Conservation (phyloP, 1,140 invertebrate species). For the Papilio polyxenes region DNA sequence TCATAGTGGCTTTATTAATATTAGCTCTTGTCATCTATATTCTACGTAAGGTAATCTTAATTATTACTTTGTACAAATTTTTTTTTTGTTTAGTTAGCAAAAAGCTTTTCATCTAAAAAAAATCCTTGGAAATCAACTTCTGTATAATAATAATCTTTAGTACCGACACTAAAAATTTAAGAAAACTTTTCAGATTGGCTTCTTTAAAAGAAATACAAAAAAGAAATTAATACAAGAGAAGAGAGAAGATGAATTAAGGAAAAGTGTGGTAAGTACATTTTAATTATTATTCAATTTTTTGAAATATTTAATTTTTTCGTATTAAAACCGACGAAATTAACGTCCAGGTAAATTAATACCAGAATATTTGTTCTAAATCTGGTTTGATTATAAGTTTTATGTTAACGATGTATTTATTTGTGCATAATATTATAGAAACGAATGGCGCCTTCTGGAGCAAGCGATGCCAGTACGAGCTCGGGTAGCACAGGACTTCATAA, state of each 20-base stretch:
- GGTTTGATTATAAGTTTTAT: neutral
- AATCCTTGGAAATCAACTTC: too few relatives aligned
- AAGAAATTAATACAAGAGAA: constrained; percentile 42
- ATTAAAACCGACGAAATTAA: too few relatives aligned
- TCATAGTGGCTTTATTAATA: constrained; percentile 40
- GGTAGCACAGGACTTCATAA: neutral
- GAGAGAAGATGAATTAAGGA: constrained; percentile 38
- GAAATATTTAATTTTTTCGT: too few relatives aligned
- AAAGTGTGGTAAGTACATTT: constrained; percentile 26
- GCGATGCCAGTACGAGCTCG: neutral
- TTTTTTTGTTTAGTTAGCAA: neutral
- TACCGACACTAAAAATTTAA: too few relatives aligned
- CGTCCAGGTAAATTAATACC: too few relatives aligned
- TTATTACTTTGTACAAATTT: neutral
- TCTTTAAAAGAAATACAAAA: constrained; percentile 46
- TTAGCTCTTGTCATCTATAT: constrained; percentile 37
- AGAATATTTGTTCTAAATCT: too few relatives aligned
- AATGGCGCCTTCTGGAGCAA: neutral
- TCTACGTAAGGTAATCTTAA: constrained; percentile 47
- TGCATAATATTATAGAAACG: neutral
- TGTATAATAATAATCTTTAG: too few relatives aligned
- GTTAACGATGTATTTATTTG: neutral
- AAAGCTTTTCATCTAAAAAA: neutral
- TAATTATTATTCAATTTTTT: neutral
- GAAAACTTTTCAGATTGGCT: constrained; percentile 41